phyloP scores from a whole-genome alignment of 2,113 vertebrate species.

The Zosterops japonicus region DNA sequence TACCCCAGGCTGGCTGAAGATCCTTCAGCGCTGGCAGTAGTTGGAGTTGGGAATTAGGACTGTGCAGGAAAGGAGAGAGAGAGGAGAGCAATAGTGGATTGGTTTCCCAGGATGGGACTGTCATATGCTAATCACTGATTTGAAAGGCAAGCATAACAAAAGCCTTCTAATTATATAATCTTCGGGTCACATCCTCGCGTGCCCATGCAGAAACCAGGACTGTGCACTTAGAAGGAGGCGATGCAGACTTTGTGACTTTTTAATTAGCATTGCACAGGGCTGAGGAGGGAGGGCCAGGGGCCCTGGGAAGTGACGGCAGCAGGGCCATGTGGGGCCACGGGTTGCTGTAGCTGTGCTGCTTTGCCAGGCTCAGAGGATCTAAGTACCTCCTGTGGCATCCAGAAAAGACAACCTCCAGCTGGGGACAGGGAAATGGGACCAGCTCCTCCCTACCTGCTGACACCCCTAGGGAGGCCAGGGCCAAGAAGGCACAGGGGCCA shows the following conservation, averaged over 20 bases:
- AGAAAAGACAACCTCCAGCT: not conserved
- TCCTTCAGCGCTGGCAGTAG: conserved; percentile 44
- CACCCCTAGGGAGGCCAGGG: not conserved
- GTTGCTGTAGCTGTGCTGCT: not conserved
- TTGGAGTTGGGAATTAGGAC: conserved; percentile 61
- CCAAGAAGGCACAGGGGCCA: not conserved
- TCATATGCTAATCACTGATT: conserved; percentile 72
- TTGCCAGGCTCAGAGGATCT: not conserved
- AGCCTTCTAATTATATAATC: conserved; percentile 78
- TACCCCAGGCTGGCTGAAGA: conserved; percentile 69
- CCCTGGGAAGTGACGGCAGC: not conserved
- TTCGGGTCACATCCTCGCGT: conserved; percentile 70
- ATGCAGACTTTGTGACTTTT: not conserved
- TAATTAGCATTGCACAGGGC: conserved; percentile 15
- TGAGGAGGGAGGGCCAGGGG: not conserved
- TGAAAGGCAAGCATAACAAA: conserved; percentile 73
- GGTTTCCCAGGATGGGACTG: conserved; percentile 69
- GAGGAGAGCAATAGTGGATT: conserved; percentile 46
- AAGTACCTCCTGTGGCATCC: not conserved
- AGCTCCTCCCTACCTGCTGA: not conserved
- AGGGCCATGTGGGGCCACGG: fast-evolving
- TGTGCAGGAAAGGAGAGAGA: conserved; percentile 47
- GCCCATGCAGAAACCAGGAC: conserved; percentile 66
- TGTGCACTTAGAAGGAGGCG: conserved; percentile 31
- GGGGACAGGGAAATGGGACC: not conserved